Conservation (phyloP, 1,140 invertebrate species). For the Pseudachorutes palmiensis region DNA sequence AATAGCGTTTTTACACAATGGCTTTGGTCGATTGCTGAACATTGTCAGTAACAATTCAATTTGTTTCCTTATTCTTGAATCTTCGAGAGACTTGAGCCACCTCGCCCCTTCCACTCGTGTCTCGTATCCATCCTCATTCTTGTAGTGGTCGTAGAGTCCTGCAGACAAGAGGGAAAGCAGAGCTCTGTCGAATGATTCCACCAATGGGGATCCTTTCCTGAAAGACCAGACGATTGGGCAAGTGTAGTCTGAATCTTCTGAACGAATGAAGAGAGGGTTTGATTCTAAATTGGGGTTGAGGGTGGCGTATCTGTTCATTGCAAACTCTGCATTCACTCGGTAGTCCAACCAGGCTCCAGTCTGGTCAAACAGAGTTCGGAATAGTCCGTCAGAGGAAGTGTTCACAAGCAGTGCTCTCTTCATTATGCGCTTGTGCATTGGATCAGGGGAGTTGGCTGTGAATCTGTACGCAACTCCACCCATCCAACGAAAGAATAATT, state of each 20-base stretch:
- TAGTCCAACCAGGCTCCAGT: conserved; percentile 2
- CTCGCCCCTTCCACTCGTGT: neutral
- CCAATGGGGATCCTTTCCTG: neutral
- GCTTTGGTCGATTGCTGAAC: too few species aligned
- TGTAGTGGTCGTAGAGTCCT: neutral
- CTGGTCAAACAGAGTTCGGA: neutral
- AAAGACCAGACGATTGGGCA: neutral
- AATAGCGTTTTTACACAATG: too few species aligned
- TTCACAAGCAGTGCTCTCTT: neutral
- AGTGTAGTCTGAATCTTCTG: neutral
- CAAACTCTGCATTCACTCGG: conserved; percentile 6
- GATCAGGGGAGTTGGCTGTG: neutral
- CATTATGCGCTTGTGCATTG: conserved; percentile 3
- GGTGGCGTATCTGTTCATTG: neutral
- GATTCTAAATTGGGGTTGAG: neutral
- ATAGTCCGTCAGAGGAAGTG: neutral
- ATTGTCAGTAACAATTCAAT: too few species aligned
- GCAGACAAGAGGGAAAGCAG: neutral
- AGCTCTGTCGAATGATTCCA: conserved; percentile 4
- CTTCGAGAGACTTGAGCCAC: neutral
- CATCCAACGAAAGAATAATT: neutral
- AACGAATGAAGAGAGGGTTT: neutral
- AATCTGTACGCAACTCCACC: conserved; percentile 8
- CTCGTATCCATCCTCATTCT: neutral
- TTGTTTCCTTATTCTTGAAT: neutral